Conservation (phyloP, 92 coral and sea anemone genomes). For the Palythoa heliodiscus region DNA sequence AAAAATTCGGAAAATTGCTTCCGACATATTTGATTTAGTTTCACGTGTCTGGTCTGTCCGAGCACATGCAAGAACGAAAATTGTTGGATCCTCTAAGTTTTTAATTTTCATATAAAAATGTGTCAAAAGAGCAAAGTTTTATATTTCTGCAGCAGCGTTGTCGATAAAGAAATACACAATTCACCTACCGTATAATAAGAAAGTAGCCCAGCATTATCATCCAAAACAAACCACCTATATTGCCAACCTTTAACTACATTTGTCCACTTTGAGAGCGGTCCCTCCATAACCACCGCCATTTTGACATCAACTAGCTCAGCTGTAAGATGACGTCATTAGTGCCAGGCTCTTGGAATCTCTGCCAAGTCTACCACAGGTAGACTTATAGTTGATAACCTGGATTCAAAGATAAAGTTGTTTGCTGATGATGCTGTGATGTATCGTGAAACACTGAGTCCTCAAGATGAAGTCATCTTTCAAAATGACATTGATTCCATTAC, state of each 20-base stretch:
- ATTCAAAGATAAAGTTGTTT: too few species aligned
- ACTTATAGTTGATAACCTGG: too few species aligned
- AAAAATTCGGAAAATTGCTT: too few species aligned
- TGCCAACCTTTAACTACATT: slow-evolving; percentile 99
- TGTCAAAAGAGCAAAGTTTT: not conserved
- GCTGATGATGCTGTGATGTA: too few species aligned
- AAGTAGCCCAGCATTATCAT: slow-evolving; percentile 91
- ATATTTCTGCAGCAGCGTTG: not conserved
- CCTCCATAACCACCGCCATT: slow-evolving; percentile 99
- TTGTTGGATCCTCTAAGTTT: not conserved
- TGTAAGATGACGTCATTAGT: slow-evolving; percentile 30
- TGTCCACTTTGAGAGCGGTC: slow-evolving; percentile 99
- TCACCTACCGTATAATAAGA: slow-evolving; percentile 90
- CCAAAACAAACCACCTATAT: slow-evolving; percentile 97
- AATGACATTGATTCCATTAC: too few species aligned
- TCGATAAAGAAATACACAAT: not conserved
- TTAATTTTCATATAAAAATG: not conserved
- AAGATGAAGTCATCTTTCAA: too few species aligned
- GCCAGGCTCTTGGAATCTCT: not conserved
- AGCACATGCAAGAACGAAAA: slow-evolving; percentile 3
- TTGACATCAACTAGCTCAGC: slow-evolving; percentile 58
- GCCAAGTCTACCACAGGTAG: not conserved
- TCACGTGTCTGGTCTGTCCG: not conserved
- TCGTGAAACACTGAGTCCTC: too few species aligned
- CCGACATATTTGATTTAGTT: not conserved